A percentile compares a stretch with the other conserved stretches of the same genome.
These are phyloP conservation scores for Axea sp. DNA, from an alignment of 2,888 invertebrate species.

Conservation along the genomic window DNA sequence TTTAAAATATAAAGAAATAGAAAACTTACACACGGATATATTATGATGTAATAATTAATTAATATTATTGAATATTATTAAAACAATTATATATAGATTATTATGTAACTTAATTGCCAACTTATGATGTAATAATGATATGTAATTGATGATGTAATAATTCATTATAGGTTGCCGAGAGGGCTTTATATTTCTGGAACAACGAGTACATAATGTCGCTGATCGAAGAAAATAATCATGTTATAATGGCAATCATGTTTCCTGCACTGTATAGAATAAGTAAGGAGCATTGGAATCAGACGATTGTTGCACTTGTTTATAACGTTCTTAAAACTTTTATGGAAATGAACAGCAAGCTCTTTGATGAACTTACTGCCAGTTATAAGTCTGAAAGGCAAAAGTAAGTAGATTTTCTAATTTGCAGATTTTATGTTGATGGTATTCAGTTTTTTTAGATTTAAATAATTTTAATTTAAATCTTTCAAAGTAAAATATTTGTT, in stretches of 20 bases:
- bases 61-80: too few relatives aligned
- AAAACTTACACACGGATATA: conserved; percentile 53
- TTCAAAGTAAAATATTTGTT: too few relatives aligned
- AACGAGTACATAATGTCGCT: conserved; percentile 99
- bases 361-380: conserved; percentile 98
- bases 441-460: too few relatives aligned
- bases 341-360: conserved; percentile 99
- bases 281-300: conserved; percentile 99
- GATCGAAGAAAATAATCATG: conserved; percentile 98
- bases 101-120: too few relatives aligned
- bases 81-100: too few relatives aligned
- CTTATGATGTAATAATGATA: too few relatives aligned
- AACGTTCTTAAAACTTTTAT: conserved; percentile 99
- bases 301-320: conserved; percentile 99
- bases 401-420: conserved; percentile 85
- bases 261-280: conserved; percentile 99
- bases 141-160: too few relatives aligned
- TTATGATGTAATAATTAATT: too few relatives aligned
- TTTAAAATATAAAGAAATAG: too few relatives aligned
- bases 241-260: conserved; percentile 99
- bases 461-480: too few relatives aligned
- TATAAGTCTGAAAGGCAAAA: conserved; percentile 99
- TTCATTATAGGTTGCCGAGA: conserved; percentile 92
- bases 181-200: conserved; percentile 99
- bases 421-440: too few relatives aligned